Evolutionary conservation across 23 tunicate species (phyloP).

Genomic region (Halocynthia aurantium): DNA sequence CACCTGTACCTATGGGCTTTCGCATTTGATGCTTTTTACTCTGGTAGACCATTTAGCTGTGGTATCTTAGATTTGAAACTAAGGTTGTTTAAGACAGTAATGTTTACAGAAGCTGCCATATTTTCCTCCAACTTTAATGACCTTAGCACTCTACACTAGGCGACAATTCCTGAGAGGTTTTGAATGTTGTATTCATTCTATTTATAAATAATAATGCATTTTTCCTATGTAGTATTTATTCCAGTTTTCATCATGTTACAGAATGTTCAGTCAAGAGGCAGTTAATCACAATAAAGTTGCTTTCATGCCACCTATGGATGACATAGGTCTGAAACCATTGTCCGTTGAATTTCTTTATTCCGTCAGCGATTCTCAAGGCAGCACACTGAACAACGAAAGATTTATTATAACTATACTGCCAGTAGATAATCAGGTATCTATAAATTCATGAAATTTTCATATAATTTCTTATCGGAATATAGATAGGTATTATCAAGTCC

Average conservation of each 20-base stretch:
- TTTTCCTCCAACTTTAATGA: no score
- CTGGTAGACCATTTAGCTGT: no score
- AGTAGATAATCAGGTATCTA: slow-evolving; percentile 65
- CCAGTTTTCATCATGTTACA: not conserved
- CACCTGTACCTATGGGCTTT: no score
- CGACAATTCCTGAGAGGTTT: no score
- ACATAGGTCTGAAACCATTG: slow-evolving; percentile 62
- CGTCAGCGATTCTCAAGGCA: slow-evolving; percentile 52
- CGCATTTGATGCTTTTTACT: no score
- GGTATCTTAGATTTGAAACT: no score
- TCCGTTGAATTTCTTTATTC: slow-evolving; percentile 56
- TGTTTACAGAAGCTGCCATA: no score
- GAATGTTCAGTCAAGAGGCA: slow-evolving; percentile 74
- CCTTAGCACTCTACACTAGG: no score
- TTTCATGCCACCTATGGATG: slow-evolving; percentile 94
- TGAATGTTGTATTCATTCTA: no score
- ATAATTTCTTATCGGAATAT: not conserved
- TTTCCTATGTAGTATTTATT: no score
- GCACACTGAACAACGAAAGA: slow-evolving; percentile 8
- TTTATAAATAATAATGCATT: not conserved
- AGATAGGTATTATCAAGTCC: no score
- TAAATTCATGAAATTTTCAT: not conserved
- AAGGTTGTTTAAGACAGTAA: no score
- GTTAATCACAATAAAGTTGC: slow-evolving; percentile 84
- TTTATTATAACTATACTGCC: slow-evolving; percentile 80